Evolutionary conservation across 2,113 vertebrate species (phyloP), one percentile per base, ranked within the genome.

Genomic region (Anoplopoma fimbria): DNA sequence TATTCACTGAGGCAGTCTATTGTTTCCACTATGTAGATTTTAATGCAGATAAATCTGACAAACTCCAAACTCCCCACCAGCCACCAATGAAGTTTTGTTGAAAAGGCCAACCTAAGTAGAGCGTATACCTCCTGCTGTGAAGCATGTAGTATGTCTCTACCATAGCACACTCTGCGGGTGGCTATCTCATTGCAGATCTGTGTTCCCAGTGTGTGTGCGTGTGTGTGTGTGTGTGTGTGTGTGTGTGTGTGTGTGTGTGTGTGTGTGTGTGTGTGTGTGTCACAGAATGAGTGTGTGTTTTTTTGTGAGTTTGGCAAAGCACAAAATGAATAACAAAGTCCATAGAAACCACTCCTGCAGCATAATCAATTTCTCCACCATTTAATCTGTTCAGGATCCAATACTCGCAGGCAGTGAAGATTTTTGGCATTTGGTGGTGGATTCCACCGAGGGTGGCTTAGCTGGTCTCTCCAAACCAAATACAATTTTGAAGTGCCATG

Each of bases 131-230:
- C 88, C 87, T 77, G 89, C 86, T 87, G 90, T 73, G 80, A 78
- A 75, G 90, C 88, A 86, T 92, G 85, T 88, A 77, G 80, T 80
- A 70, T n/a, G n/a, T n/a, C 82, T 80, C 64, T 78, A 85, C 70
- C 93, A 45, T 87, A 77, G 69, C 76, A 17, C 80, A 14, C 64
- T 45, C 51, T 64, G 85, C 73, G 84, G 89, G 90, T 90, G 86
- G 88, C 77, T 91, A 92, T 93, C 90, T 85, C 76, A 9, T 8
- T 57, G 45, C 45, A 69, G 69, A 91, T 92, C 89, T 84, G 47
- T 70, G 83, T 76, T 53, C 58, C 27, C 15, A 9, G n/a, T 68
- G 36, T 29, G 27, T 33, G 34, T 9, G 19, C 31, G 34, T 12
- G 51, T 53, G 23, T 53, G 51, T 53, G 51, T 68, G 71, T 77